A percentile compares a stretch with the other conserved stretches of the same genome.
Conservation (phyloP, 2,888 invertebrate species). For the Tenthredo amoena region DNA sequence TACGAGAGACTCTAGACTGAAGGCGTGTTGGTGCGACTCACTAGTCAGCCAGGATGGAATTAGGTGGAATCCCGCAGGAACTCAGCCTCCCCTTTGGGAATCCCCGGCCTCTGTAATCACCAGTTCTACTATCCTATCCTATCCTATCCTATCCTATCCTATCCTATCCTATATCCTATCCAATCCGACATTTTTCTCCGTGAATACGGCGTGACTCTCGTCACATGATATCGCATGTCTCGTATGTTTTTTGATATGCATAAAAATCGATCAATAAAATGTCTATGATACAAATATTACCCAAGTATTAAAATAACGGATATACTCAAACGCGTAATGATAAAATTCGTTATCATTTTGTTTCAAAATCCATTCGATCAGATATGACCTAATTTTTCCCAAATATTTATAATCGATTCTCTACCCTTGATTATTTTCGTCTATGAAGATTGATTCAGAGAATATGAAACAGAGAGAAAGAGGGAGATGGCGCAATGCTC, state of each 20-base stretch:
- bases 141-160: constrained; percentile 44
- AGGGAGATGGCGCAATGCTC: not conserved
- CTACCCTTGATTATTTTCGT: not conserved
- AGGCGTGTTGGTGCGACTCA: constrained; percentile 67
- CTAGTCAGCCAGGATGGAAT: constrained; percentile 76
- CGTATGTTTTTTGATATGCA: not conserved
- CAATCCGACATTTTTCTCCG: constrained; percentile 23
- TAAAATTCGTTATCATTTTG: not conserved
- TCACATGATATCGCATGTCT: not conserved
- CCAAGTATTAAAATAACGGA: not conserved
- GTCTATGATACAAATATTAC: not conserved
- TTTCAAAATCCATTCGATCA: not conserved
- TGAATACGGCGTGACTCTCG: not conserved
- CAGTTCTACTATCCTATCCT: constrained; percentile 73
- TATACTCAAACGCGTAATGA: not conserved
- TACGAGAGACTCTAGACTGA: constrained; percentile 38
- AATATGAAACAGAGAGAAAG: not conserved
- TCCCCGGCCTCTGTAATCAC: constrained; percentile 75
- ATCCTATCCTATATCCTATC: constrained; percentile 68
- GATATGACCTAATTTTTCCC: no score
- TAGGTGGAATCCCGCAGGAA: constrained; percentile 75
- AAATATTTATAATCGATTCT: no score
- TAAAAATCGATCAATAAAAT: not conserved
- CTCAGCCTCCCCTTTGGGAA: constrained; percentile 70
- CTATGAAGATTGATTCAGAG: not conserved